A percentile compares a stretch with the other conserved stretches of the same genome.
Evolutionary conservation across 2,113 vertebrate genomes (phyloP).

Genomic region (Paramormyrops kingsleyae): DNA sequence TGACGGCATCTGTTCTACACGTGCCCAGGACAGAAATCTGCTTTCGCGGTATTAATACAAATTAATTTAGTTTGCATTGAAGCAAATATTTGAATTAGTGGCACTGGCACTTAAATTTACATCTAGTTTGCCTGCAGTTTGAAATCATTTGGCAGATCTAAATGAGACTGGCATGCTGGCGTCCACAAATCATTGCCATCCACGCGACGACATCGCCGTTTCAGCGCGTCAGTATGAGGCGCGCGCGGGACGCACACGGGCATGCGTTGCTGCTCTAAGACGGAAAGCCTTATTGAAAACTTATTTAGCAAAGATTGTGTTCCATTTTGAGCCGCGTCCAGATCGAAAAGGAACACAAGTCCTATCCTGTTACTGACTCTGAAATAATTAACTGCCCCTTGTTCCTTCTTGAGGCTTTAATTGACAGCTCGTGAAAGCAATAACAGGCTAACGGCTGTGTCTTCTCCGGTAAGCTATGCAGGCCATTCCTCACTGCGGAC

Average conservation of each 20-base stretch:
- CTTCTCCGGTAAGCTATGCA: neutral
- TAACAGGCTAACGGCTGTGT: slow-evolving; percentile 24
- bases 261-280: neutral
- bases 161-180: neutral
- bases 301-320: neutral
- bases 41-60: slow-evolving; percentile 50
- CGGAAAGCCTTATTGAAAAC: neutral
- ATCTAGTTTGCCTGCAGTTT: slow-evolving; percentile 21
- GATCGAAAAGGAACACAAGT: neutral
- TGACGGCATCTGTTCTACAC: slow-evolving; percentile 56
- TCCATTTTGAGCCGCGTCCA: neutral
- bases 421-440: slow-evolving; percentile 42
- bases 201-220: neutral
- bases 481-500: neutral
- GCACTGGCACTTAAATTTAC: slow-evolving; percentile 38
- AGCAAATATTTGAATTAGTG: slow-evolving; percentile 53
- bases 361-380: neutral
- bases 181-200: neutral
- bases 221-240: neutral
- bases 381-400: slow-evolving; percentile 22
- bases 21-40: slow-evolving; percentile 46
- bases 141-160: neutral
- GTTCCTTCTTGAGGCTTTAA: slow-evolving; percentile 36
- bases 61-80: slow-evolving; percentile 52
- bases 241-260: neutral